These are phyloP conservation scores for Apodemia mormo DNA, from an alignment of 2,888 invertebrate species.

Conservation along the genomic window DNA sequence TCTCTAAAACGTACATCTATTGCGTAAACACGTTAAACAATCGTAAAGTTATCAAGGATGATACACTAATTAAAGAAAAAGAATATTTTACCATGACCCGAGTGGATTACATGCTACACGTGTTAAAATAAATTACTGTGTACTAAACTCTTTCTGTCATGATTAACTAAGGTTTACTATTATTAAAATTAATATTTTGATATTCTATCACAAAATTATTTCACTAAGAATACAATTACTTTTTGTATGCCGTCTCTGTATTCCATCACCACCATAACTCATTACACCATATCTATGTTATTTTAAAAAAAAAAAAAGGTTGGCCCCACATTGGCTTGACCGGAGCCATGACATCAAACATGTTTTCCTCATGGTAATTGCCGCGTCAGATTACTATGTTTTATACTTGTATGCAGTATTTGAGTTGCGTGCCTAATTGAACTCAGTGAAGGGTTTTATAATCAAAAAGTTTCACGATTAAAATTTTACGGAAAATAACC, in stretches of 20 bases:
- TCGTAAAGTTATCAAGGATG: not conserved
- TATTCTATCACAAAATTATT: too few species aligned
- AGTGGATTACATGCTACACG: not conserved
- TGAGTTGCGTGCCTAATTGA: not conserved
- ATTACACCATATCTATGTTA: not conserved
- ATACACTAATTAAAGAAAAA: conserved; percentile 9
- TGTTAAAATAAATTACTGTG: not conserved
- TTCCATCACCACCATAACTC: not conserved
- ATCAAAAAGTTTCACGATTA: not conserved
- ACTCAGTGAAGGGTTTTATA: not conserved
- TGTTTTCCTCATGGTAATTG: not conserved
- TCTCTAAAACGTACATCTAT: not conserved
- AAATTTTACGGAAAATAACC: too few species aligned
- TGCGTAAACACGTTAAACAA: conserved; percentile 4
- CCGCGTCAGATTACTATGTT: not conserved
- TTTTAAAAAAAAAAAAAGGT: not conserved
- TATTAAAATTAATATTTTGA: too few species aligned
- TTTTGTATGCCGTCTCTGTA: too few species aligned
- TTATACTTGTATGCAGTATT: not conserved
- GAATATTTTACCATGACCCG: not conserved
- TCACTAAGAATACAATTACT: too few species aligned
- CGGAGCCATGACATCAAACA: not conserved
- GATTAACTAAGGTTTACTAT: too few species aligned
- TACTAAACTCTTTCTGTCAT: not conserved
- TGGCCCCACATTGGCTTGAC: not conserved